phyloP scores from a whole-genome alignment of 2,797 vertebrate genomes.

The Merluccius polli region DNA sequence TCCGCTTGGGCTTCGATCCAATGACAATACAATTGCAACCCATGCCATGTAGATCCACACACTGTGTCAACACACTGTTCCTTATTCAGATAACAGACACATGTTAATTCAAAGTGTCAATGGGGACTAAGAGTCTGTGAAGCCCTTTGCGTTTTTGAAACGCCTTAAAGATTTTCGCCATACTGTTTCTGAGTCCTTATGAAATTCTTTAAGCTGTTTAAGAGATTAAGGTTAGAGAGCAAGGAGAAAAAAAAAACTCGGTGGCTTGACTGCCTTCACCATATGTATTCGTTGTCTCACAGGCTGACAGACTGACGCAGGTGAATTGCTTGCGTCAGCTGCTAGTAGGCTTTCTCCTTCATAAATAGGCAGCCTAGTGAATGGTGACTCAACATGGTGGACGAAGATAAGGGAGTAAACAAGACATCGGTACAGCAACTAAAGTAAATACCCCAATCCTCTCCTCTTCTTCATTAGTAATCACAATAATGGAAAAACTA shows the following conservation, averaged over 20 bases:
- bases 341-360: background rate
- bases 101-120: background rate
- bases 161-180: background rate
- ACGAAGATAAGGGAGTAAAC: background rate
- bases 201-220: background rate
- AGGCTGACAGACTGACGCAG: slow-evolving; percentile 8
- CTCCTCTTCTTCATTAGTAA: background rate
- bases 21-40: background rate
- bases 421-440: background rate
- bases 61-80: background rate
- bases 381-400: background rate
- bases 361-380: slow-evolving; percentile 7
- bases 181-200: background rate
- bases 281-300: slow-evolving; percentile 3
- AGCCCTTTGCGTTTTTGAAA: background rate
- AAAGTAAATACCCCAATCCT: background rate
- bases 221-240: background rate
- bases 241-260: background rate
- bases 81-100: background rate
- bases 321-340: slow-evolving; percentile 10
- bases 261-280: background rate
- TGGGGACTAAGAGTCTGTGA: background rate
- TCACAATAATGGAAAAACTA: background rate
- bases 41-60: background rate
- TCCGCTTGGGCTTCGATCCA: background rate